Evolutionary conservation across 2,797 vertebrate genomes (phyloP), one percentile per base, ranked within the genome.

Genomic region (Catharus ustulatus): DNA sequence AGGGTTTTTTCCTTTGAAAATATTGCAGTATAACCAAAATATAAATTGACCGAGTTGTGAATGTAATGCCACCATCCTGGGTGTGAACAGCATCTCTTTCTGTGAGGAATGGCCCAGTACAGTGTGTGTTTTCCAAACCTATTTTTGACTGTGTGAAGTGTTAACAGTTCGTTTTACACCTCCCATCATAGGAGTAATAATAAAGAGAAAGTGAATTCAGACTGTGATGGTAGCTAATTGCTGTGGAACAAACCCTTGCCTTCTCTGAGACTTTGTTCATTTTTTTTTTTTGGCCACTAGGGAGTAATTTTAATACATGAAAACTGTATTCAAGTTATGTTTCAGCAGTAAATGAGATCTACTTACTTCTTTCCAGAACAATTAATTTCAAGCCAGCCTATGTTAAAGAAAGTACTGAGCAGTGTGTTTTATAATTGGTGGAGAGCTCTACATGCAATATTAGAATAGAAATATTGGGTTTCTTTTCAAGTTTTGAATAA

Each of bases 301-400:
- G 67, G 93, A 92, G 87, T 91, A 89, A 54, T 77, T 93, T 90
- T 71, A 94, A 89, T 93, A 72, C 52, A 64, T 78, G 85, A 82
- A 86, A 93, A 87, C 27, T 43, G n/a, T 85, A 73, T 95, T 83
- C 66, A 62, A 73, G 55, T 80, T 89, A 69, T 49, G 43, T 72
- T 91, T 59, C 68, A 77, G 63, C 85, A 93, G 75, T 92, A 96
- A 93, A 89, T 84, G 63, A 94, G 78, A 94, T 75, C 73, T 87
- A 67, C 48, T 76, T 91, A 73, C 67, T 90, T 89, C 81, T 91
- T 93, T 84, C 30, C 63, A 84, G 87, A 66, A 81, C 77, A 87
- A 93, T 86, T 95, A 95, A 93, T 94, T 96, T 95, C 80, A 78
- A 97, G 80, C 58, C 69, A 82, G 89, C 45, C 90, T 90, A 21